Evolutionary conservation across 2,888 invertebrate species (phyloP).

Genomic region (Mythimna albipuncta): DNA sequence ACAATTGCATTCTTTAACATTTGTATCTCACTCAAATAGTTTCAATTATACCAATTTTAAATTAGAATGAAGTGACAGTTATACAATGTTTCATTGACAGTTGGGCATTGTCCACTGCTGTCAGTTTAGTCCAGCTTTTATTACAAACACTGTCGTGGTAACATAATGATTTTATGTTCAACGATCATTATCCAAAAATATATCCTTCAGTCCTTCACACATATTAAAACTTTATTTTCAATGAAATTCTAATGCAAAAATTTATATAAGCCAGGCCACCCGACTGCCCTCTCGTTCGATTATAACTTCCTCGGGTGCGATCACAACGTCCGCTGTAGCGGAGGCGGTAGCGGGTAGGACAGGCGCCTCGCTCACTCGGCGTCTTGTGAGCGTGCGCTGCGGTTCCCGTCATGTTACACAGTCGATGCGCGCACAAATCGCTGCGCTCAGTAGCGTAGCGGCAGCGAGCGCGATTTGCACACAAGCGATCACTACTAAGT

Average conservation of each 20-base stretch:
- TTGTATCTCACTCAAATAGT: neutral
- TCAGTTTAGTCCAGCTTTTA: neutral
- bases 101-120: too few relatives aligned
- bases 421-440: constrained; percentile 90
- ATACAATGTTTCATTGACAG: too few relatives aligned
- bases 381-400: constrained; percentile 81
- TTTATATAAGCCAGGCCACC: constrained; percentile 91
- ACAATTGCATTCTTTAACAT: neutral
- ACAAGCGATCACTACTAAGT: constrained; percentile 86
- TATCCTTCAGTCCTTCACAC: neutral
- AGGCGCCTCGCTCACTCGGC: constrained; percentile 83
- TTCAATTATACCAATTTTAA: neutral
- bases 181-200: constrained; percentile 4
- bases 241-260: constrained; percentile 15
- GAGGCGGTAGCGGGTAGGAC: constrained; percentile 71
- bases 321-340: constrained; percentile 73
- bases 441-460: constrained; percentile 88
- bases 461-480: constrained; percentile 88
- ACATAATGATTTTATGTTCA: neutral
- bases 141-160: neutral
- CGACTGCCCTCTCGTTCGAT: constrained; percentile 86
- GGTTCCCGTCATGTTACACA: constrained; percentile 87
- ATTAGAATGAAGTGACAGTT: too few relatives aligned
- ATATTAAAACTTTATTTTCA: constrained; percentile 11
- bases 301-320: constrained; percentile 74